phyloP scores from a whole-genome alignment of 1,140 invertebrate species.

The Polyergus mexicanus region DNA sequence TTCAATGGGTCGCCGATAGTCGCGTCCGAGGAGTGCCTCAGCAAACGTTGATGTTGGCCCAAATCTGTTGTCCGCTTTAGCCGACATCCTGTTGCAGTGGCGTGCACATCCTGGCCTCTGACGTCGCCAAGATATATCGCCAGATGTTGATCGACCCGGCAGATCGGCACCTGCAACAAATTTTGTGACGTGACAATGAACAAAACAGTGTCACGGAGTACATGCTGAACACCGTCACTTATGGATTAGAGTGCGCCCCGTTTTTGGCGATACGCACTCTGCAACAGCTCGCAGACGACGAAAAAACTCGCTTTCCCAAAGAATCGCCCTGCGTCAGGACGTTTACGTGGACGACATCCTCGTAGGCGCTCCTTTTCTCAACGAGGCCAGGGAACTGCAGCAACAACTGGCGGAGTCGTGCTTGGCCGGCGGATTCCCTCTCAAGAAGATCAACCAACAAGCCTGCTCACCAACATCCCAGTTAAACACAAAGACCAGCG shows the following conservation, averaged over 20 bases:
- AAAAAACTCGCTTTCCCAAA: rapidly evolving
- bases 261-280: not conserved
- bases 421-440: constrained; percentile 51
- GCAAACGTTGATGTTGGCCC: no score
- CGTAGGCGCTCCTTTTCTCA: not conserved
- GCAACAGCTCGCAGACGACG: not conserved
- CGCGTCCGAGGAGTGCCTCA: no score
- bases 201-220: not conserved
- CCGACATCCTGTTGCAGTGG: no score
- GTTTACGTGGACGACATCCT: not conserved
- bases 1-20: no score
- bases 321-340: not conserved
- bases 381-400: not conserved
- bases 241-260: not conserved
- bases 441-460: constrained; percentile 34
- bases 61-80: no score
- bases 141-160: not conserved
- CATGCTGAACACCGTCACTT: not conserved
- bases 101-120: no score
- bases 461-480: not conserved
- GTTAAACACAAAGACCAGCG: not conserved
- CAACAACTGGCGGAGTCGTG: not conserved
- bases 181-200: not conserved
- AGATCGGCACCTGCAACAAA: not conserved
- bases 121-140: not conserved